Base-by-base conservation (phyloP, 1,140 invertebrate genomes). In the Stegodyphus mimosarum region DNA sequence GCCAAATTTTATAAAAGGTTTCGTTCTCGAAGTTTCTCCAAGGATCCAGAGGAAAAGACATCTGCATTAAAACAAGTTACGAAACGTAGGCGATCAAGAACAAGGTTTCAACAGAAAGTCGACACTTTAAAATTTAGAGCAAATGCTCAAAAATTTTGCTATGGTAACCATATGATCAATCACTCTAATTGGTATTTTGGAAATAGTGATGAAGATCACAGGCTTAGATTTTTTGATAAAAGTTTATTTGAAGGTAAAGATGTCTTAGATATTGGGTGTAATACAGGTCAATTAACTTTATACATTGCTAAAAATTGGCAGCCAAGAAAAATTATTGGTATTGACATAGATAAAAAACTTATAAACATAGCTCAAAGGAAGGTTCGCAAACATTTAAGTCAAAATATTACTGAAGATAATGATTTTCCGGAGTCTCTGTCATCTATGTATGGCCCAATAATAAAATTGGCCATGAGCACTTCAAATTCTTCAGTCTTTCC, bases 211-310 rank as follows among this genome's bases (percentile, higher is more conserved):
- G 50, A 94, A 85, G 98, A 99, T 91, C 92, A 94, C 53, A 92
- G 98, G 74, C 90, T 99, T 70, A 93, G 93, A 87, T 93, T 94
- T 77, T 95, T 99, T 83, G 93, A 95, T 86, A 91, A 93, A 67
- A 94, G 97, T 88, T 92, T 98, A 89, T 99, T 99, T 90, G 91
- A 94, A 86, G 94, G 94, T n/a, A 98, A 97, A 91, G 95, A 97
- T 90, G 94, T 99, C 55, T 92, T 99, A 60, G 98, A 99, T 90
- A 96, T 99, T 90, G 98, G 98, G 13, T 99, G 98, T 90, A 99
- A 99, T 92, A 95, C 97, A 87, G 98, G 98, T 5, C 95, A 98
- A 89, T 93, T 99, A 66, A 98, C 98, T 6, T 88, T 94, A 7
- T 89, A 90, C 4, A 92, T 99, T 76, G 98, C 96, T 0, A 92